Evolutionary conservation across 2,113 vertebrate species (phyloP), one percentile per base, ranked within the genome.

Genomic region (Elanoides forficatus): DNA sequence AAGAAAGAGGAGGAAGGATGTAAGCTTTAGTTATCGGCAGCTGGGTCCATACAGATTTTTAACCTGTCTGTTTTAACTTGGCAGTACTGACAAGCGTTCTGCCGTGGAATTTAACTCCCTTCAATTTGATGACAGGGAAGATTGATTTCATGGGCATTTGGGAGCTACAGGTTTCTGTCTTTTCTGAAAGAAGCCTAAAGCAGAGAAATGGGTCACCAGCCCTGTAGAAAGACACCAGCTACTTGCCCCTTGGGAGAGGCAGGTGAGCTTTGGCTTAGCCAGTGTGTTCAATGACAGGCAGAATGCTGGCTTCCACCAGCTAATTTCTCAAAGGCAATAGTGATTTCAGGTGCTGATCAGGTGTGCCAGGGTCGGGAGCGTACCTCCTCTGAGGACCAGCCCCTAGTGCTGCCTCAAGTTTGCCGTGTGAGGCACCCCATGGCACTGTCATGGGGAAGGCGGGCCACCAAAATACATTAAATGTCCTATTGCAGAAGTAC

Each of bases 381-480:
- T 9, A 42, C 8, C 50, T 38, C 30, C 23, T 52, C 36, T 43
- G 60, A 79, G 75, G 36, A 84, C 11, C 34, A 78, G 40, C 13
- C 42, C 6, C 13, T 26, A 50, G 47, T 2, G 0, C 25, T 70
- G 42, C 40, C 34, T 81, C 29, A 45, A 6, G 22, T 63, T 55
- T 45, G 58, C 42, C 18, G 10, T 7, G 7, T 2, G 9, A 68
- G 30, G 27, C 34, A 70, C 7, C 14, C 17, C 42, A 47, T 7
- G 5, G 14, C 34, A 13, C 26, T 34, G 27, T 11, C 0, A 0
- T 27, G 38, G 53, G n/a, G 21, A 52, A 55, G 27, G 45, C 7
- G 47, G 34, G 27, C 18, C 42, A 45, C 71, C 2, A 2, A 83
- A 29, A 42, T 55, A 63, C 27, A 3, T 48, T 55, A 10, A 29